These are phyloP conservation scores for Caenorhabditis sinica DNA, from an alignment of 2,888 invertebrate species.

Conservation along the genomic window DNA sequence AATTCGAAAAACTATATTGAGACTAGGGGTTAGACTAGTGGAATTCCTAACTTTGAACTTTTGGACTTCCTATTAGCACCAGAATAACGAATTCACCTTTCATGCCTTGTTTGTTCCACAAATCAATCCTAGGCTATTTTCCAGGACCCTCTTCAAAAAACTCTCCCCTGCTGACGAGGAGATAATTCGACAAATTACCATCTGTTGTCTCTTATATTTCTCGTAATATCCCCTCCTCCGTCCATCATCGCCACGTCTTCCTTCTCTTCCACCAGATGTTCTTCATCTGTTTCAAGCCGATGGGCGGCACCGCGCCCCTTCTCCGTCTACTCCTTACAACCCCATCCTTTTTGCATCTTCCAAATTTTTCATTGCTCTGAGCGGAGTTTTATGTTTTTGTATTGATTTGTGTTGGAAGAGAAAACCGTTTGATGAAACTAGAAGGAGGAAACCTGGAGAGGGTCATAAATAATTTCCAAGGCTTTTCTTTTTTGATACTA, in stretches of 20 bases:
- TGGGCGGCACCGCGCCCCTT: neutral
- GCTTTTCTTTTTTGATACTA: neutral
- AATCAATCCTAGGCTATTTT: too few relatives aligned
- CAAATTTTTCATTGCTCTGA: conserved; percentile 15
- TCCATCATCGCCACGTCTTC: neutral
- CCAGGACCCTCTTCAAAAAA: too few relatives aligned
- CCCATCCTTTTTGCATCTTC: too few relatives aligned
- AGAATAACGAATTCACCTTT: too few relatives aligned
- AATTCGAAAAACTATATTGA: too few relatives aligned
- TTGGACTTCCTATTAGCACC: too few relatives aligned
- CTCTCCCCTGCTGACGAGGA: neutral
- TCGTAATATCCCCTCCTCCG: conserved; percentile 3
- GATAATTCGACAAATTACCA: conserved; percentile 31
- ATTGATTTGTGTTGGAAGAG: conserved; percentile 12
- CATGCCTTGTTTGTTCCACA: too few relatives aligned
- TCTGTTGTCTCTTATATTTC: conserved; percentile 22
- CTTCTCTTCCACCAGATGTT: conserved; percentile 24
- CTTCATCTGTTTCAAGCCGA: conserved; percentile 38
- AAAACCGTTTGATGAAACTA: conserved; percentile 1
- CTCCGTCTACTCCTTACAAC: neutral
- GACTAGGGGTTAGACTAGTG: too few relatives aligned
- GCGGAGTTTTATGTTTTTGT: conserved; percentile 21
- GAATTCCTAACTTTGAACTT: too few relatives aligned
- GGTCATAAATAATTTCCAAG: conserved; percentile 34
- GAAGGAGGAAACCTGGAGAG: neutral